Evolutionary conservation across 2,797 vertebrate species (phyloP).

Genomic region (Notoglanidium macrostoma): DNA sequence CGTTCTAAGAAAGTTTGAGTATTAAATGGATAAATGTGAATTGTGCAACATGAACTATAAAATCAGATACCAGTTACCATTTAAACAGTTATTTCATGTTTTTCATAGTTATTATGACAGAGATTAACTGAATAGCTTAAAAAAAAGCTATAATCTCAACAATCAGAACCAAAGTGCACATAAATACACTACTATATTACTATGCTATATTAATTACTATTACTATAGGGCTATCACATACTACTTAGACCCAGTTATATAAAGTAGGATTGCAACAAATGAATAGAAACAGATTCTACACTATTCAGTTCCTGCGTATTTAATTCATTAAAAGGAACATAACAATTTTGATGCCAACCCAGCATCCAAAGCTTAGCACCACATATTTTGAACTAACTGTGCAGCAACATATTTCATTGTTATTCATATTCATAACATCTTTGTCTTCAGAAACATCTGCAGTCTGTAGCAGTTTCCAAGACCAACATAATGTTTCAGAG

Average conservation of each 20-base stretch:
- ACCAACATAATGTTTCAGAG: constrained; percentile 74
- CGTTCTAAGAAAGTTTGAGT: neutral
- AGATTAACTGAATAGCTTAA: neutral
- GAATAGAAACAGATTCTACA: neutral
- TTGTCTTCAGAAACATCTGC: constrained; percentile 77
- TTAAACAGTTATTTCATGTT: neutral
- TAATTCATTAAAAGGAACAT: neutral
- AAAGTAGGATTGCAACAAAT: neutral
- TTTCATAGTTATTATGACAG: neutral
- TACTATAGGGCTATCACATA: neutral
- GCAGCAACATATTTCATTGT: constrained; percentile 54
- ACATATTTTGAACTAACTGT: constrained; percentile 58
- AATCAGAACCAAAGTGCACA: neutral
- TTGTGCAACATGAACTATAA: neutral
- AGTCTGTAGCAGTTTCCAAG: constrained; percentile 70
- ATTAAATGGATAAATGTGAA: neutral
- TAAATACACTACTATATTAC: neutral
- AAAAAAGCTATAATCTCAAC: neutral
- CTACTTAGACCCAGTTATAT: neutral
- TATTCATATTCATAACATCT: constrained; percentile 66
- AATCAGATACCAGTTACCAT: neutral
- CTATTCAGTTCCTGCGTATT: neutral
- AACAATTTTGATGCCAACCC: neutral
- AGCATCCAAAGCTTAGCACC: neutral
- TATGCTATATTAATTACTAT: neutral